phyloP scores from a whole-genome alignment of 2,113 vertebrate genomes.

The Calypte anna region DNA sequence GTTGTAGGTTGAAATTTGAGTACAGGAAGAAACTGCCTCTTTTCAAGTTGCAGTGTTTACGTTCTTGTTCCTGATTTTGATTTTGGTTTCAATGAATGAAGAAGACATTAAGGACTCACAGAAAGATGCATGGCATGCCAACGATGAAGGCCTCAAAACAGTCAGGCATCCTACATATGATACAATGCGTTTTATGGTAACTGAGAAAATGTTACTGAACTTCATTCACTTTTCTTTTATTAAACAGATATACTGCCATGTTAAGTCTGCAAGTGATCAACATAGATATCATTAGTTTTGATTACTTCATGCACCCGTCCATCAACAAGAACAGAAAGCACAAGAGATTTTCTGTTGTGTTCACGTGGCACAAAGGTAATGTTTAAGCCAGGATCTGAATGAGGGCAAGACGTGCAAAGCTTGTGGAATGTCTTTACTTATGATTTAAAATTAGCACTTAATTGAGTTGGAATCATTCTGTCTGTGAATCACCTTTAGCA shows the following conservation, averaged over 20 bases:
- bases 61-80: neutral
- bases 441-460: constrained; percentile 56
- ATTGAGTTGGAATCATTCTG: constrained; percentile 45
- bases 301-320: neutral
- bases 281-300: neutral
- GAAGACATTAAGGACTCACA: neutral
- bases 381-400: constrained; percentile 39
- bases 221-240: neutral
- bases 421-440: constrained; percentile 61
- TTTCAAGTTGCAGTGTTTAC: neutral
- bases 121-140: neutral
- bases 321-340: constrained; percentile 33
- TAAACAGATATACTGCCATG: neutral
- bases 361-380: neutral
- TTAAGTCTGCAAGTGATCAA: constrained; percentile 5
- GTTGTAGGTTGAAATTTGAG: rapidly evolving
- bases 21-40: neutral
- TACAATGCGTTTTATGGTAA: neutral
- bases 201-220: neutral
- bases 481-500: constrained; percentile 60
- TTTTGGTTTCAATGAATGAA: neutral
- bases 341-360: neutral
- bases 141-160: neutral
- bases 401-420: constrained; percentile 48
- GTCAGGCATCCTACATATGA: neutral